phyloP scores from a whole-genome alignment of 2,113 vertebrate genomes.

The Cheirogaleus medius region DNA sequence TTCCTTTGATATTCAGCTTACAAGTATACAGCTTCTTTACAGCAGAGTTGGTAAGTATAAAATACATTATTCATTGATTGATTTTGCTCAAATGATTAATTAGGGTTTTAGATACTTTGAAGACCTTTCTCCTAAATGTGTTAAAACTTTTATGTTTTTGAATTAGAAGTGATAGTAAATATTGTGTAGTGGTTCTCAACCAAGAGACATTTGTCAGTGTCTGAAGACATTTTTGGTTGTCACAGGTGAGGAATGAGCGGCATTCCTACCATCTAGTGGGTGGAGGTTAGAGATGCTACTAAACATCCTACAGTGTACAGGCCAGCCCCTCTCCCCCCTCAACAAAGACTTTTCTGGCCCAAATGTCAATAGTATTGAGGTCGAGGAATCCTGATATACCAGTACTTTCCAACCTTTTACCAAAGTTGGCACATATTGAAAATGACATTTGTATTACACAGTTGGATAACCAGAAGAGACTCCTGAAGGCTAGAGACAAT shows the following conservation, averaged over 20 bases:
- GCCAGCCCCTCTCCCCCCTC: too few relatives aligned
- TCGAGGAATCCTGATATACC: neutral
- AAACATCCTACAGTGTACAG: neutral
- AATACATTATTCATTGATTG: neutral
- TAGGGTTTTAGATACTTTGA: constrained; percentile 11
- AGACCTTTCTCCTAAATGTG: neutral
- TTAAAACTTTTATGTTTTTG: neutral
- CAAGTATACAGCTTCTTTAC: constrained; percentile 94
- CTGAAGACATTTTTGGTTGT: neutral
- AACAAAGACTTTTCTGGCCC: neutral
- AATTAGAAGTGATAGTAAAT: neutral
- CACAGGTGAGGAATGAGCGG: neutral
- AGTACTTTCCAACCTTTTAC: neutral
- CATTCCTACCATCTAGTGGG: neutral
- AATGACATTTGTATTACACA: neutral
- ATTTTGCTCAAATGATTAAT: constrained; percentile 22
- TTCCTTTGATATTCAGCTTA: constrained; percentile 95
- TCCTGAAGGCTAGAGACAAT: neutral
- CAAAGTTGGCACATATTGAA: neutral
- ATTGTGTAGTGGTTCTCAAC: neutral
- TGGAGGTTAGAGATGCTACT: neutral
- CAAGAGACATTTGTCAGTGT: neutral
- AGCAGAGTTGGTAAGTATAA: constrained; percentile 90
- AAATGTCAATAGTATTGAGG: neutral
- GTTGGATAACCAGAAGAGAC: neutral